These are phyloP conservation scores for Odontomachus brunneus DNA, from an alignment of 1,140 invertebrate genomes.

Conservation along the genomic window DNA sequence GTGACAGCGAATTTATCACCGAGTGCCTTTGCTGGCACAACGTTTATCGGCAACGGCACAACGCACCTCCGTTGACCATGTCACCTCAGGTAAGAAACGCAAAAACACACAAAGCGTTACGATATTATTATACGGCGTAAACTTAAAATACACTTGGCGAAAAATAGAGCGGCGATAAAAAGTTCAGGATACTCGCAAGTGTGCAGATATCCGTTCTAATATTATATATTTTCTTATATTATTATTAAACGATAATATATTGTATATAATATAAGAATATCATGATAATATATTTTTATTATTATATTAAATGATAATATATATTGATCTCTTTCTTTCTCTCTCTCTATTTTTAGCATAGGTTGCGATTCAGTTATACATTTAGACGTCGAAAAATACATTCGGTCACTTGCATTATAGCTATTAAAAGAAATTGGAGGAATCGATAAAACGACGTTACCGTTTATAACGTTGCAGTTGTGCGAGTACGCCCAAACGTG, in stretches of 20 bases:
- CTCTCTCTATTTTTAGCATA: too few species aligned
- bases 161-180: too few species aligned
- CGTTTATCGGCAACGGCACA: constrained; percentile 91
- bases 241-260: too few species aligned
- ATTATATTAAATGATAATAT: too few species aligned
- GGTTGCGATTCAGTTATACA: too few species aligned
- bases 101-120: not conserved
- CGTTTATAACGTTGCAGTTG: constrained; percentile 86
- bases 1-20: constrained; percentile 92
- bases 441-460: not conserved
- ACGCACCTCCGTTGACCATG: constrained; percentile 89
- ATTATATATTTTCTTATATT: too few species aligned
- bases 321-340: too few species aligned
- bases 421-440: not conserved
- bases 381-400: too few species aligned
- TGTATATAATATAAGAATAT: too few species aligned
- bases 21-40: constrained; percentile 93
- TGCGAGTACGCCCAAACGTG: constrained; percentile 93
- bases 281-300: too few species aligned
- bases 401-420: constrained; percentile 3
- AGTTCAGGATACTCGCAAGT: too few species aligned
- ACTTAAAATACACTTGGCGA: not conserved
- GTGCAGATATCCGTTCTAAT: too few species aligned
- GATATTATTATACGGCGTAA: not conserved
- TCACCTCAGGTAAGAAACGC: constrained; percentile 87